phyloP scores from a whole-genome alignment of 2,888 invertebrate species.

The Rhagophthalmus giganteus region DNA sequence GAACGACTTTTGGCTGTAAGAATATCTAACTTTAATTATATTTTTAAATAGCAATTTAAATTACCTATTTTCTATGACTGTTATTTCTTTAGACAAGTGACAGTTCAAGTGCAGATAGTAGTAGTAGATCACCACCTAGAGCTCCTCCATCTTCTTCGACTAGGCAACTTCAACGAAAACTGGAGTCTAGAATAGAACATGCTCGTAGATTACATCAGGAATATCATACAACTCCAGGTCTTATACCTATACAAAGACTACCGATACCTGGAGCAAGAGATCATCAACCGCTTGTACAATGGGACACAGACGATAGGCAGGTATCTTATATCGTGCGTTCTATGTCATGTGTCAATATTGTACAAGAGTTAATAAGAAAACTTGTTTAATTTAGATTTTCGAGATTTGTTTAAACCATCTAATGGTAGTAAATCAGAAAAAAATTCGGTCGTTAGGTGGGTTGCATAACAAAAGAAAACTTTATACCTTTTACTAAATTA shows the following conservation, averaged over 20 bases:
- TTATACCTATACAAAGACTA: conserved; percentile 59
- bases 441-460: too few relatives aligned
- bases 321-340: too few relatives aligned
- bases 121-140: conserved; percentile 46
- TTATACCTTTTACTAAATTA: too few relatives aligned
- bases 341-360: too few relatives aligned
- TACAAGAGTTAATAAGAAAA: too few relatives aligned
- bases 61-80: neutral
- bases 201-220: conserved; percentile 55
- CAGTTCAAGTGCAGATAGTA: conserved; percentile 51
- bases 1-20: conserved; percentile 32
- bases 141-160: conserved; percentile 40
- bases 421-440: too few relatives aligned
- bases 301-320: conserved; percentile 62
- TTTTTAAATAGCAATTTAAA: neutral
- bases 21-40: neutral
- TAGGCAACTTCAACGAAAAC: conserved; percentile 50
- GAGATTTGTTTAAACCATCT: too few relatives aligned
- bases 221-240: conserved; percentile 51
- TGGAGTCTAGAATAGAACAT: conserved; percentile 55
- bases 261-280: conserved; percentile 58
- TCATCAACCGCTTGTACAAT: conserved; percentile 62
- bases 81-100: conserved; percentile 47
- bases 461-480: too few relatives aligned
- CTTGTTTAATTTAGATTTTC: too few relatives aligned